Conservation (phyloP, 2,113 vertebrate genomes). For the Syngnathoides biaculeatus region DNA sequence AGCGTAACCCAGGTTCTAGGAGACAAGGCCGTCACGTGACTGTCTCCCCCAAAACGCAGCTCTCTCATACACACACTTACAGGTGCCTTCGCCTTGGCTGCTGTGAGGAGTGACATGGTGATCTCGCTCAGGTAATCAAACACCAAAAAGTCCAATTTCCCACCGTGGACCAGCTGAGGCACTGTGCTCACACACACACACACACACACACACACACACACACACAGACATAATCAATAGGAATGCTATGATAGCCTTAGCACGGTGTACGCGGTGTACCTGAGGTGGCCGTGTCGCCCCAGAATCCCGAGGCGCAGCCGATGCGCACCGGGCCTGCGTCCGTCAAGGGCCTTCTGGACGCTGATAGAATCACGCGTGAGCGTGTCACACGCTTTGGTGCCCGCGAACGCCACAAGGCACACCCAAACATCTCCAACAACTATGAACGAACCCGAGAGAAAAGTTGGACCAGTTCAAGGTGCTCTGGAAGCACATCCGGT, state of each 20-base stretch:
- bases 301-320: constrained; percentile 79
- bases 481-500: constrained; percentile 26
- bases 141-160: constrained; percentile 83
- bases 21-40: constrained; percentile 5
- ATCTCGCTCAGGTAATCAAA: constrained; percentile 90
- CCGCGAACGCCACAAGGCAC: too few relatives aligned
- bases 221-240: background rate
- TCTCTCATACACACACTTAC: constrained; percentile 60
- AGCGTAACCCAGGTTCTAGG: constrained; percentile 77
- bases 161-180: constrained; percentile 77
- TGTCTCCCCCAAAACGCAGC: background rate
- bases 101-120: constrained; percentile 82
- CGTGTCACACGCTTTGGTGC: background rate
- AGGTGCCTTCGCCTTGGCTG: constrained; percentile 74
- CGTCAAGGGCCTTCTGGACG: background rate
- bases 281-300: constrained; percentile 78
- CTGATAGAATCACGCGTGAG: background rate
- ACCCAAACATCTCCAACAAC: background rate
- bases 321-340: constrained; percentile 58
- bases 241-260: too few relatives aligned
- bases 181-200: constrained; percentile 58
- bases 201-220: constrained; percentile 10
- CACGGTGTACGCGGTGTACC: constrained; percentile 49
- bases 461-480: constrained; percentile 26
- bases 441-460: background rate